Base-by-base conservation (phyloP, 2,888 invertebrate species). In the Tillus elongatus region DNA sequence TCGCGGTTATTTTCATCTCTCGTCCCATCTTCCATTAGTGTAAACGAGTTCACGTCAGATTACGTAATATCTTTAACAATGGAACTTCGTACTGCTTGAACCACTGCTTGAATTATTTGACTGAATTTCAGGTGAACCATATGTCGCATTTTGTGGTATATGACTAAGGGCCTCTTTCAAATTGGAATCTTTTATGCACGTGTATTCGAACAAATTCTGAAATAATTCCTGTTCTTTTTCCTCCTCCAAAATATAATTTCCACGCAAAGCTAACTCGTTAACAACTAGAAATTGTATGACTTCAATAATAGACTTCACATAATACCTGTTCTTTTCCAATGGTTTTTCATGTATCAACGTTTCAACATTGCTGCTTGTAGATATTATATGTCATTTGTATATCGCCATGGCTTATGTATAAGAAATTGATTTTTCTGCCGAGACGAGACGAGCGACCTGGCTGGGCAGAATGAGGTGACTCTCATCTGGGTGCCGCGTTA, bases 321-420 rank as follows among this genome's bases (percentile, higher is more conserved):
- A 43, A 39, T 39, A 41, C 15, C 35, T 36, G 32, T 44, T 15
- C 12, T 35, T 30, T 37, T 41, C 41, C 16, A 39, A 30, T 15
- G 33, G 12, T 2, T 37, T 30, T 9, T 35, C 8, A 30, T 41
- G 30, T 26, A 41, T 15, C n/a, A 43, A 29, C 4, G 15, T 41
- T 26, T 11, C 14, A 30, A 41, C 27, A 24, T 15, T 19, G 6
- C 15, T 30, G 11, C 11, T 4, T 13, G 35, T 30, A 28, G 29
- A 13, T 33, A 15, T 15, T 37, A 37, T 36, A 13, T n/a, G 14
- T 10, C 15, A 13, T 33, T 28, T 37, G 3, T 41, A 41, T 16
- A 37, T 37, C 4, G 31, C 2, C 41, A 41, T 41, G 8, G 41
- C 38, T 30, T 38, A 11, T 10, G 15, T 33, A 38, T 41, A 19